These are phyloP conservation scores for Irena cyanogastra DNA, from an alignment of 2,113 vertebrate species.

Conservation along the genomic window DNA sequence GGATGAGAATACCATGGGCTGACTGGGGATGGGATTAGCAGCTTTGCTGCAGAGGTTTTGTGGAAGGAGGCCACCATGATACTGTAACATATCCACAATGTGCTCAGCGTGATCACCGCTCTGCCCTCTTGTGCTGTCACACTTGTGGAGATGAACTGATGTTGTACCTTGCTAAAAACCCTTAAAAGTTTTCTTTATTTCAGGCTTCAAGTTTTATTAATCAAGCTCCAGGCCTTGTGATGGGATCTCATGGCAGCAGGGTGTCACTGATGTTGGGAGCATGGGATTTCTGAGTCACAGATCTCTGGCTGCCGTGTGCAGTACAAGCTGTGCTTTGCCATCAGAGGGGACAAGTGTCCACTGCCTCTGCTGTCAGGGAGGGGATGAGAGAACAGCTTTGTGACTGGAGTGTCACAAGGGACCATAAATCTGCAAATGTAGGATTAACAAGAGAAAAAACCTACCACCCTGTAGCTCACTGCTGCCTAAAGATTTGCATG, in stretches of 20 bases:
- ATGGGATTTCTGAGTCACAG: accelerated
- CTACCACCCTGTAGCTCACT: accelerated
- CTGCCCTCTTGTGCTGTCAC: accelerated
- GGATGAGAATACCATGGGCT: not conserved
- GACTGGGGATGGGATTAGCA: not conserved
- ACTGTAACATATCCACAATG: accelerated
- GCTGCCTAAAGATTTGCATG: not conserved
- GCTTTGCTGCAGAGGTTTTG: not conserved
- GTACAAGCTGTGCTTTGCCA: not conserved
- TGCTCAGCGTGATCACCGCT: accelerated
- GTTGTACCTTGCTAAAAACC: not conserved
- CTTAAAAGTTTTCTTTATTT: not conserved
- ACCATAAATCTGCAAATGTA: not conserved
- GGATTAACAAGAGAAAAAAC: not conserved
- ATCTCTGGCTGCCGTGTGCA: not conserved
- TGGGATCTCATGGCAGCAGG: not conserved
- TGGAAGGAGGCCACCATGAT: not conserved
- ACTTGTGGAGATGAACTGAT: not conserved
- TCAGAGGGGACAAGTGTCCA: not conserved
- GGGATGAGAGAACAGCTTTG: not conserved
- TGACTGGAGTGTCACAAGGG: not conserved
- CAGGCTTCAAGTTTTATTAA: not conserved
- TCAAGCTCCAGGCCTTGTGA: not conserved
- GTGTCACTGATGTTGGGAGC: not conserved
- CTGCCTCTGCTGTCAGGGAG: not conserved